These are phyloP conservation scores for Syngnathus scovelli DNA, from an alignment of 2,113 vertebrate genomes.

Conservation along the genomic window DNA sequence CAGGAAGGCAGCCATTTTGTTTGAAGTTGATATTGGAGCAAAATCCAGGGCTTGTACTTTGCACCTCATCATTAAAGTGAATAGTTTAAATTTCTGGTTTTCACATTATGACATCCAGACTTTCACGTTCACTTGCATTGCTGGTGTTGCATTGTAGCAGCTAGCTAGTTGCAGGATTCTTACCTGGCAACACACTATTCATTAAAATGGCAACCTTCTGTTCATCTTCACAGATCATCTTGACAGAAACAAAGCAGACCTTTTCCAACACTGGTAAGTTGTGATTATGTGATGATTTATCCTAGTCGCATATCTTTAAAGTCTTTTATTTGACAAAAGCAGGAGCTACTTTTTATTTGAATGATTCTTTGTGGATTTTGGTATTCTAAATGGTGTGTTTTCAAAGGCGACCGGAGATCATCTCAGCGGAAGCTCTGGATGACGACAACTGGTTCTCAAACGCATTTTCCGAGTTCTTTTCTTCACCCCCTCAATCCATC, in stretches of 20 bases:
- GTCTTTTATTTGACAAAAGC: not conserved
- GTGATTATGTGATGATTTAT: conserved; percentile 38
- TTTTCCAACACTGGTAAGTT: conserved; percentile 76
- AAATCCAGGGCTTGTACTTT: too few relatives aligned
- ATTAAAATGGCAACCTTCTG: not conserved
- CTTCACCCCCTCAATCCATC: conserved; percentile 59
- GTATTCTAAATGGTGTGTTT: not conserved
- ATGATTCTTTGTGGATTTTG: not conserved
- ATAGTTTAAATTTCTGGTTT: too few relatives aligned
- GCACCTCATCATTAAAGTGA: not conserved
- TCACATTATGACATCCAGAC: not conserved
- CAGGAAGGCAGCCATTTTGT: not conserved
- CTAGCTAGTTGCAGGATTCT: not conserved
- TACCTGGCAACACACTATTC: not conserved
- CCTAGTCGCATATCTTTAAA: conserved; percentile 54
- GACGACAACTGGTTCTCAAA: conserved; percentile 77
- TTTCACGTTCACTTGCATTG: not conserved
- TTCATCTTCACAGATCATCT: conserved; percentile 73
- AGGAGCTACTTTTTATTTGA: not conserved
- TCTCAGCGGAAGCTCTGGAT: conserved; percentile 82
- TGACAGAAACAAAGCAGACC: conserved; percentile 82
- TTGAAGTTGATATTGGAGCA: not conserved
- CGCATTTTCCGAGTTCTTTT: conserved; percentile 55
- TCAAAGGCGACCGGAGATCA: conserved; percentile 83
- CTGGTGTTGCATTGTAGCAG: not conserved